Base-by-base conservation (phyloP, 2,888 invertebrate species). In the Anthophora plumipes region DNA sequence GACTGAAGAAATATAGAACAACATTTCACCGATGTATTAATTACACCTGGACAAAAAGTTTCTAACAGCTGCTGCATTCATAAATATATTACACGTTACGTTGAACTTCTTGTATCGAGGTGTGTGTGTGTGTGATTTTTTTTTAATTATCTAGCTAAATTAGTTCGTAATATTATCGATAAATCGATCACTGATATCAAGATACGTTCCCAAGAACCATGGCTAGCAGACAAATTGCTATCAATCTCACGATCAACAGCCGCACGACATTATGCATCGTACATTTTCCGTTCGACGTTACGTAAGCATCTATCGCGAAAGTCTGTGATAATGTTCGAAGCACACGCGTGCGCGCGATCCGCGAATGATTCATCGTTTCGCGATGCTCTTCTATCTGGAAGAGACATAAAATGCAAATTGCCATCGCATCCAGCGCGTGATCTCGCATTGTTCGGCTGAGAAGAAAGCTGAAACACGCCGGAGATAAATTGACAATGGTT, bases 291-390 rank as follows among this genome's bases (percentile, higher is more conserved):
- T 25, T 57, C 41, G 63, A 59, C 50, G 50, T 80, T 80, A 63
- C 52, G 59, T 59, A 73, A 80, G 66, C 17, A 50, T 31, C 57
- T 78, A 80, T 72, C 80, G 61, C 60, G 46, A 43, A 48, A 54
- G 9, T n/a, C 60, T 41, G 67, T 39, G 73, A 73, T 73, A 73
- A 73, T 54, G 39, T 14, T 3, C 37, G 20, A 17, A n/a, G n/a
- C 25, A n/a, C 60, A 9, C 25, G 25, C 67, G 20, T 12, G 39
- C 4, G 20, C 37, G 11, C 9, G 52, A 25, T 39, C 37, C 37
- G 41, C 71, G 55, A 50, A 39, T 79, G 80, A 80, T 50, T 80
- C 79, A 80, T 73, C 57, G 79, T 79, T 72, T n/a, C 67, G 67
- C 72, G 80, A 80, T 80, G 72, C 55, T 54, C 48, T 41, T 77